These are phyloP conservation scores for Parnassius smintheus DNA, from an alignment of 2,888 invertebrate genomes.

Conservation along the genomic window DNA sequence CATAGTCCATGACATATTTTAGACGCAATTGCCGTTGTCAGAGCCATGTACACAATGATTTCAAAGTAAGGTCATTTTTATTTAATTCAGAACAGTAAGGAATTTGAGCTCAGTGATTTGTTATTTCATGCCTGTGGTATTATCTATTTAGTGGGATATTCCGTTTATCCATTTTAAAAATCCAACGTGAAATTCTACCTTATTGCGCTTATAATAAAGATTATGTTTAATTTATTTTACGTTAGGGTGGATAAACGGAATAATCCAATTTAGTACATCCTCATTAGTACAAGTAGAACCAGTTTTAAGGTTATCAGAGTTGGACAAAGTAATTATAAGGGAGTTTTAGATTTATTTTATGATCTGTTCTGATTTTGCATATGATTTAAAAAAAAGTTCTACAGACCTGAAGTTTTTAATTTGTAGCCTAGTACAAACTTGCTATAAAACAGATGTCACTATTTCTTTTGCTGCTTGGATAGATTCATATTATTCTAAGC, in stretches of 20 bases:
- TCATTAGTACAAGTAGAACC: slow-evolving; percentile 52
- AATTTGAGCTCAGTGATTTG: slow-evolving; percentile 3
- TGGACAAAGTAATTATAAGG: slow-evolving; percentile 27
- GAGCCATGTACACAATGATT: neutral
- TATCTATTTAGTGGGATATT: neutral
- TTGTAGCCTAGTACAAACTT: too few species aligned
- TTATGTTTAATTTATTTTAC: too few species aligned
- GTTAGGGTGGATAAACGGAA: too few species aligned
- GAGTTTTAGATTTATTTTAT: slow-evolving; percentile 19
- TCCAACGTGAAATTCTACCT: too few species aligned
- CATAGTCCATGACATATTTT: too few species aligned
- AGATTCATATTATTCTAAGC: slow-evolving; percentile 5
- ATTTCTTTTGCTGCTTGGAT: neutral
- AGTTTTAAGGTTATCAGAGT: slow-evolving; percentile 31
- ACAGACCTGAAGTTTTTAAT: too few species aligned
- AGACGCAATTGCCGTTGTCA: too few species aligned
- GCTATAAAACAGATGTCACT: neutral
- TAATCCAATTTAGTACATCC: slow-evolving; percentile 44
- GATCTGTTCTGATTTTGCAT: neutral
- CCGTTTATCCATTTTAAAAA: too few species aligned
- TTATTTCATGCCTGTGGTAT: slow-evolving; percentile 24
- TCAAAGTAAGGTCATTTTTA: neutral
- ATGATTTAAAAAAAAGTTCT: too few species aligned
- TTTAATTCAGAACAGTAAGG: neutral
- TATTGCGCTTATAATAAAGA: too few species aligned